Evolutionary conservation across 2,797 vertebrate species (phyloP), one percentile per base, ranked within the genome.

Genomic region (Hydrolagus colliei): DNA sequence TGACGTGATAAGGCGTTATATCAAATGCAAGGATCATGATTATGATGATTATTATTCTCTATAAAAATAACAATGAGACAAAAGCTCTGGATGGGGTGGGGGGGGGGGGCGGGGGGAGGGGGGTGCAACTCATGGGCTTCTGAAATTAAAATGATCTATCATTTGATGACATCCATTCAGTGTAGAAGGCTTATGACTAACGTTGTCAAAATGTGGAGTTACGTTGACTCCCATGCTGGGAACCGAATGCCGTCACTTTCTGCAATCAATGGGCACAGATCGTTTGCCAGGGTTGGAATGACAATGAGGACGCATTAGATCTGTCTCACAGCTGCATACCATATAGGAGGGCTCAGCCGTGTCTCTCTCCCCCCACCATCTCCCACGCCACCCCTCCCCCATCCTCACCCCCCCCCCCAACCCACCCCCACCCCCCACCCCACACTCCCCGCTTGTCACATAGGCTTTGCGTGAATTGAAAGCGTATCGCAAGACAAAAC

Each of bases 321-420:
- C 41, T 84, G 79, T 16, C 32, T 71, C 65, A 16, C 65, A 84
- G 79, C 79, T 84, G 79, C 32, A 12, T 14, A n/a, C 79, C 35
- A 32, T 18, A 71, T 84, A 68, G 65, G 79, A n/a, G 79, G 79
- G 67, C 35, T 67, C 27, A 32, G 27, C 32, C 18, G 3, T 52
- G 16, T 41, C 20, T 71, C n/a, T 7, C 41, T 6, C 41, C 41
- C 41, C 41, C 41, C 27, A 27, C 27, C 27, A 27, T 27, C 27
- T 27, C 27, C 27, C 27, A 27, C 1, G 27, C 27, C 27, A 27
- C 27, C 27, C 27, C 27, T 27, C 1, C 27, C 27, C 27, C 27
- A n/a, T n/a, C 27, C 27, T 27, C 27, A 0, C 27, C 27, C 27
- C 27, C 27, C 27, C 27, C 27, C 27, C 27, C 27, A 0, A 0